Conservation (phyloP, 1,140 invertebrate species). For the Zelostemma sp. region DNA sequence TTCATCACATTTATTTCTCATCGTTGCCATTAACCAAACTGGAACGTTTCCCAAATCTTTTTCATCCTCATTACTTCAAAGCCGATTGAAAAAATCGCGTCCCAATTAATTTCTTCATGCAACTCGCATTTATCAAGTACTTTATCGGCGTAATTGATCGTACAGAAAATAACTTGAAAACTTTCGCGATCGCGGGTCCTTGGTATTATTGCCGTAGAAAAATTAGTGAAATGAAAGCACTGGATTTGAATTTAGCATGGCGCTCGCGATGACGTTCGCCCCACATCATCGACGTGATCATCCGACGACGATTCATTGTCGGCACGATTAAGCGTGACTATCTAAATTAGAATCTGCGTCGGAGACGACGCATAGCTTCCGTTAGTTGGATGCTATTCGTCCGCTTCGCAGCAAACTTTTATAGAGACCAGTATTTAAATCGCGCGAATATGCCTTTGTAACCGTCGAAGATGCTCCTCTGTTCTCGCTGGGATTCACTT, state of each 20-base stretch:
- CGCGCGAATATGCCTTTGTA: slow-evolving; percentile 26
- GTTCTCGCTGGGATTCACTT: too few relatives aligned
- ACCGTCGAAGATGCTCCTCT: slow-evolving; percentile 16
- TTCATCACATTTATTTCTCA: background rate
- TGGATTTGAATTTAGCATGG: slow-evolving; percentile 27
- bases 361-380: slow-evolving; percentile 46
- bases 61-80: too few relatives aligned
- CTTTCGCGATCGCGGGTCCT: too few relatives aligned
- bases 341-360: slow-evolving; percentile 65
- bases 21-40: too few relatives aligned
- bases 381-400: slow-evolving; percentile 30
- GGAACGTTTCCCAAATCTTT: too few relatives aligned
- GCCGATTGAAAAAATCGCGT: too few relatives aligned
- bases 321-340: slow-evolving; percentile 60
- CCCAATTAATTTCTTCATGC: too few relatives aligned
- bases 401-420: slow-evolving; percentile 37
- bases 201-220: slow-evolving; percentile 11
- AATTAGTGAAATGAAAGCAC: slow-evolving; percentile 25
- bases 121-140: background rate
- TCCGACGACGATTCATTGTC: slow-evolving; percentile 61
- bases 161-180: slow-evolving; percentile 12
- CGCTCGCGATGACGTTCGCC: slow-evolving; percentile 36
- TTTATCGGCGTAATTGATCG: too few relatives aligned
- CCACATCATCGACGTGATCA: slow-evolving; percentile 50
- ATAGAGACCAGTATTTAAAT: slow-evolving; percentile 29